phyloP scores from a whole-genome alignment of 2,113 vertebrate genomes.

The Syrrhaptes paradoxus region DNA sequence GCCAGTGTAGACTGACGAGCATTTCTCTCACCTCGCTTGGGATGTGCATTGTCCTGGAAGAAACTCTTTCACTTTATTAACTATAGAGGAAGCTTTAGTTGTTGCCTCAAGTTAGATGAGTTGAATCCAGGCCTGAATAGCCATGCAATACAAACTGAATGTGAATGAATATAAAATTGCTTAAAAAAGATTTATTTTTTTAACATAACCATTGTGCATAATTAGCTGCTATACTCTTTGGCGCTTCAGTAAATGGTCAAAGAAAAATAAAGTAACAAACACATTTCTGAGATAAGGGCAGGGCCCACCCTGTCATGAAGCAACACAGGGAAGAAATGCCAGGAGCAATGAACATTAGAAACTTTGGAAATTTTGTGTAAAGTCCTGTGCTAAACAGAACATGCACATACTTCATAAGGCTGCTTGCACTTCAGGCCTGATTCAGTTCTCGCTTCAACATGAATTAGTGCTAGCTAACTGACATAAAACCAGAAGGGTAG shows the following conservation, averaged over 20 bases:
- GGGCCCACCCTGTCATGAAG: neutral
- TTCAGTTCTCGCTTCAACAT: neutral
- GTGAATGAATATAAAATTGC: neutral
- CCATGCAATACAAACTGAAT: neutral
- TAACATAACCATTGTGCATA: neutral
- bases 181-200: neutral
- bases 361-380: neutral
- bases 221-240: neutral
- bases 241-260: neutral
- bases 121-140: conserved; percentile 20
- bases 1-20: neutral
- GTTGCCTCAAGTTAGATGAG: neutral
- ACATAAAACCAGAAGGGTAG: neutral
- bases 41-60: neutral
- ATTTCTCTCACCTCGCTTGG: neutral
- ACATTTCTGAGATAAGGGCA: neutral
- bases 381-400: neutral
- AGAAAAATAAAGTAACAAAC: neutral
- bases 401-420: neutral
- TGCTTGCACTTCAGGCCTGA: neutral
- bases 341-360: neutral
- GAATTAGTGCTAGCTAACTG: neutral
- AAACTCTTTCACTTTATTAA: conserved; percentile 42
- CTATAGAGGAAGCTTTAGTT: neutral
- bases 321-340: neutral